Evolutionary conservation across 2,888 invertebrate species (phyloP), one percentile per base, ranked within the genome.

Genomic region (Caenorhabditis angaria): DNA sequence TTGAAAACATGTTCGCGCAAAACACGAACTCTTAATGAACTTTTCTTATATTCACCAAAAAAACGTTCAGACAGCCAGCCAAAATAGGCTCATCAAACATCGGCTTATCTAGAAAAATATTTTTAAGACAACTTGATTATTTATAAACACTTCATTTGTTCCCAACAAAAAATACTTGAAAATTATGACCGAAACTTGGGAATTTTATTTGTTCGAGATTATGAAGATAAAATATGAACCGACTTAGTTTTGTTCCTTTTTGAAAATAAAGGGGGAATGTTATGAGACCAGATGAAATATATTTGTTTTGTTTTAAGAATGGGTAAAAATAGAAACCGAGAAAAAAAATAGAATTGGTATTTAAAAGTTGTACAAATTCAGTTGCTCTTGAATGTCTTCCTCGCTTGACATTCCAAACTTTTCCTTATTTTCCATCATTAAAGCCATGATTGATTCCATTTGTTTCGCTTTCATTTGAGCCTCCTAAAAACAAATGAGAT

Each of bases 401-500:
- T 83, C 80, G 51, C 66, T 73, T 35, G 70, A 61, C 66, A 84
- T 76, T 22, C 85, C 85, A 64, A 85, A 85, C 68, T 85, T 85
- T 24, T 84, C 82, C 57, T 80, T 75, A 57, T 85, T 80, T 35
- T 80, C 66, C 72, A 81, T 76, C 85, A 85, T 85, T 69, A 85
- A 55, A n/a, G 63, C 65, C 76, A 83, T 80, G 25, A 85, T 85
- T 53, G 76, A 74, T 54, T 80, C 82, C 63, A 85, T 76, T 66
- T 85, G 85, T 41, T 81, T 65, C 14, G 77, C 69, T 22, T 78
- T 74, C 62, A 81, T 78, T 47, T 70, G 62, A 8, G 69, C 68
- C 59, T 85, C 85, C 84, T 85, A 48, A 53, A 80, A 68, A 55
- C 18, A 35, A 10, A 41, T 18, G 18, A 6, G 18, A 27, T 48